Evolutionary conservation across 2,888 invertebrate genomes (phyloP).

Genomic region (Beris morrisii): DNA sequence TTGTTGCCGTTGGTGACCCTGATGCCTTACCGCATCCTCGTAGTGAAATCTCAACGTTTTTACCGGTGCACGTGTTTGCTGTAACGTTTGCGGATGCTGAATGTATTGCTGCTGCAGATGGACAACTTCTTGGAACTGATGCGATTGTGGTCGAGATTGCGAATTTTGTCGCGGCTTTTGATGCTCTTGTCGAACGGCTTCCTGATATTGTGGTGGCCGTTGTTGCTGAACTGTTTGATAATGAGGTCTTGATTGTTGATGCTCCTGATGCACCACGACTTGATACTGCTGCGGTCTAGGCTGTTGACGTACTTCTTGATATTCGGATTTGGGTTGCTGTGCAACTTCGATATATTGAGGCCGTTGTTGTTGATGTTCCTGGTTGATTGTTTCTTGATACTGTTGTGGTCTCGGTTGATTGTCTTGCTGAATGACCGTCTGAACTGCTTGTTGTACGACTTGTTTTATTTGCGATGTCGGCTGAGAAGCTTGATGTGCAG

Average conservation of each 20-base stretch:
- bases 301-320: not conserved
- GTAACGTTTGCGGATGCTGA: constrained; percentile 3
- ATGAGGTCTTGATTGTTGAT: not conserved
- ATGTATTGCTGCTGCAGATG: not conserved
- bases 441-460: not conserved
- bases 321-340: constrained; percentile 44
- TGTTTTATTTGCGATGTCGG: not conserved
- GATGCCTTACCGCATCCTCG: no score
- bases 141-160: not conserved
- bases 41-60: no score
- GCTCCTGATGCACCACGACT: not conserved
- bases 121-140: not conserved
- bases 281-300: not conserved
- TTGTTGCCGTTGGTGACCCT: no score
- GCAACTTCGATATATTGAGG: not conserved
- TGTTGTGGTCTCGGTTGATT: constrained; percentile 38
- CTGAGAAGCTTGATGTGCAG: not conserved
- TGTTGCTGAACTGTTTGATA: not conserved
- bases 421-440: not conserved
- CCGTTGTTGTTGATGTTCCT: constrained; percentile 46
- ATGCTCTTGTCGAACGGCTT: not conserved
- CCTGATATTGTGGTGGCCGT: not conserved
- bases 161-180: not conserved
- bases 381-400: constrained; percentile 39
- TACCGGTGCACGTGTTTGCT: not conserved